Evolutionary conservation across 92 coral and sea anemone species (phyloP), one percentile per base, ranked within the genome.

Genomic region (Siderastrea radians): DNA sequence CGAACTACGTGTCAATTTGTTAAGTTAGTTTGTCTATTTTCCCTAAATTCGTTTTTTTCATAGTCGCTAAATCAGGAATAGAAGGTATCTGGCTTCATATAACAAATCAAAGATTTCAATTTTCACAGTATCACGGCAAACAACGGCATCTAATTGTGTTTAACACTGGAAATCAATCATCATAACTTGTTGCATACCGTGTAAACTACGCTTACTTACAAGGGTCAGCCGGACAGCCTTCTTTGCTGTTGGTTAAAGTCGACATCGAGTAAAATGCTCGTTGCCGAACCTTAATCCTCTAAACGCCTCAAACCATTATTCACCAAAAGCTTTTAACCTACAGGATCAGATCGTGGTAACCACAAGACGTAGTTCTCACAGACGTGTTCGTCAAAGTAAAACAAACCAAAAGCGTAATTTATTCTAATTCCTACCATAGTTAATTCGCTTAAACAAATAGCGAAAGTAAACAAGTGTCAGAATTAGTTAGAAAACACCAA

Each of bases 351-450:
- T 26, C 52, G 10, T 67, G 72, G 13, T 9, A 26, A 26, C 14
- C 49, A 26, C 3, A 67, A 61, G n/a, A 6, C 66, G 2, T n/a
- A 10, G 26, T 58, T 2, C 55, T 44, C 10, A 38, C 48, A 55
- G 49, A 45, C 57, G 47, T 13, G 78, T 48, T 68, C 49, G 5
- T 15, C 10, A 3, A 48, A 48, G 49, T 17, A 62, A 74, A 84
- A 74, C 16, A 84, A 84, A 62, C 61, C 38, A 11, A 60, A 58
- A 57, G 16, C 14, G 11, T 84, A 84, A 84, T 84, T 73, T 84
- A 84, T 84, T 84, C 87, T 49, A 84, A 84, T 84, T 84, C 87
- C 87, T 50, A 48, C 73, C 81, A 74, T 73, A 55, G 80, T 74
- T 50, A 60, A 16, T 52, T 50, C 52, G 78, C 51, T 63, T 73